phyloP scores from a whole-genome alignment of 2,888 invertebrate genomes.

The Eubasilissa splendida region DNA sequence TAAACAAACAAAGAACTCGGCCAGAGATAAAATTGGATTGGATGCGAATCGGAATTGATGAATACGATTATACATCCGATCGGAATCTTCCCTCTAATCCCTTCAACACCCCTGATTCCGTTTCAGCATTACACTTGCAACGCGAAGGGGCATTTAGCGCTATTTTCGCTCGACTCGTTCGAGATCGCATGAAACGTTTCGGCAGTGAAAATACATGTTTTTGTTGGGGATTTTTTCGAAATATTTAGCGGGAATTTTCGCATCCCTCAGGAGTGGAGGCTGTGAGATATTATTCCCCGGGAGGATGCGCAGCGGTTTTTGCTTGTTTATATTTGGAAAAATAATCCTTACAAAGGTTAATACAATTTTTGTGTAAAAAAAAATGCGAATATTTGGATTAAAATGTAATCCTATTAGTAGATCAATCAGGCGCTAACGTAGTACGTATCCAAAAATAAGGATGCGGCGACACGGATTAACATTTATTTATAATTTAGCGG shows the following conservation, averaged over 20 bases:
- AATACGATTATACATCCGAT: slow-evolving; percentile 41
- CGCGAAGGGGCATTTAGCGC: background rate
- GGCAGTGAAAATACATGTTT: background rate
- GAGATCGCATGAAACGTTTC: slow-evolving; percentile 1
- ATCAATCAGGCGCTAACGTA: too few relatives aligned
- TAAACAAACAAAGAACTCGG: slow-evolving; percentile 30
- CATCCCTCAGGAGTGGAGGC: slow-evolving; percentile 32
- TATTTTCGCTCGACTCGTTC: slow-evolving; percentile 7
- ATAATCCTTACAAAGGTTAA: too few relatives aligned
- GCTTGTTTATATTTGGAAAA: background rate
- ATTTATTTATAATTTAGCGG: too few relatives aligned
- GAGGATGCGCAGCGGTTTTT: background rate
- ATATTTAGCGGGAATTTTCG: slow-evolving; percentile 32
- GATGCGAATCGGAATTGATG: slow-evolving; percentile 50
- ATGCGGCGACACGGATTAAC: too few relatives aligned
- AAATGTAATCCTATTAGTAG: too few relatives aligned
- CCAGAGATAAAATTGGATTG: slow-evolving; percentile 45
- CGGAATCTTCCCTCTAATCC: background rate
- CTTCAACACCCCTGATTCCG: background rate
- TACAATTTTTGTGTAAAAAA: too few relatives aligned
- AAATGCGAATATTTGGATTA: too few relatives aligned
- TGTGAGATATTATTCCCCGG: background rate
- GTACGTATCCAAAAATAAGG: too few relatives aligned
- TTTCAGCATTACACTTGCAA: background rate
- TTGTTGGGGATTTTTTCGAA: slow-evolving; percentile 34